Conservation (phyloP, 1,140 invertebrate species). For the Stegodyphus dumicola region DNA sequence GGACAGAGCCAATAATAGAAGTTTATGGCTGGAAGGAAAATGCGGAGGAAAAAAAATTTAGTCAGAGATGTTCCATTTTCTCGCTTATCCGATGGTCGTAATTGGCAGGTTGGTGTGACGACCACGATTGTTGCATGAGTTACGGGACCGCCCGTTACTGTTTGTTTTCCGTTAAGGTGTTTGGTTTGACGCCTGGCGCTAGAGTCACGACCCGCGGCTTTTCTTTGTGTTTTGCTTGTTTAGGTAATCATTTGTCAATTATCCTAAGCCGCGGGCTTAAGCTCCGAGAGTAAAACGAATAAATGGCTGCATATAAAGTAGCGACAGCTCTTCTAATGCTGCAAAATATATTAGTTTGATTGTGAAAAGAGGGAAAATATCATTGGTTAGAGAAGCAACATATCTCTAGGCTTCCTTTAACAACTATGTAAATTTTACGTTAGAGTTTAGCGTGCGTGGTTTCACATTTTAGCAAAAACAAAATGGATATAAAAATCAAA, state of each 20-base stretch:
- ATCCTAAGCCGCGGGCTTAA: neutral
- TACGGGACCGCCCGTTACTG: conserved; percentile 29
- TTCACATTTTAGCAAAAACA: too few relatives aligned
- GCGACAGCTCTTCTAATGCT: too few relatives aligned
- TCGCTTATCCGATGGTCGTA: conserved; percentile 31
- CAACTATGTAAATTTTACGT: too few relatives aligned
- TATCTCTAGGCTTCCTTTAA: too few relatives aligned
- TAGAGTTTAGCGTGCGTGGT: too few relatives aligned
- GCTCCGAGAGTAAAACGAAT: neutral
- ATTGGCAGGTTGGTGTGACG: conserved; percentile 50
- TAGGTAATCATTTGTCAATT: conserved; percentile 55
- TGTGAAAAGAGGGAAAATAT: too few relatives aligned
- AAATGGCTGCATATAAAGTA: too few relatives aligned
- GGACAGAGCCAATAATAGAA: conserved; percentile 30
- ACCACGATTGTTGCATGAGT: conserved; percentile 26
- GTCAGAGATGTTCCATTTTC: conserved; percentile 47
- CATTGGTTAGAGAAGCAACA: too few relatives aligned
- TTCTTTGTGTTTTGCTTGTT: conserved; percentile 12
- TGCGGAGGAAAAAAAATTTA: neutral
- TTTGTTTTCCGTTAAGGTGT: conserved; percentile 51
- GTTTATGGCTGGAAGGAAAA: conserved; percentile 9
- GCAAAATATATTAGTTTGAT: too few relatives aligned
- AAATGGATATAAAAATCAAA: too few relatives aligned
- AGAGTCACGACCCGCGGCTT: conserved; percentile 17
- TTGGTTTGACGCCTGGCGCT: conserved; percentile 51